phyloP scores from a whole-genome alignment of 2,888 invertebrate species.

The Bellardia pandia region DNA sequence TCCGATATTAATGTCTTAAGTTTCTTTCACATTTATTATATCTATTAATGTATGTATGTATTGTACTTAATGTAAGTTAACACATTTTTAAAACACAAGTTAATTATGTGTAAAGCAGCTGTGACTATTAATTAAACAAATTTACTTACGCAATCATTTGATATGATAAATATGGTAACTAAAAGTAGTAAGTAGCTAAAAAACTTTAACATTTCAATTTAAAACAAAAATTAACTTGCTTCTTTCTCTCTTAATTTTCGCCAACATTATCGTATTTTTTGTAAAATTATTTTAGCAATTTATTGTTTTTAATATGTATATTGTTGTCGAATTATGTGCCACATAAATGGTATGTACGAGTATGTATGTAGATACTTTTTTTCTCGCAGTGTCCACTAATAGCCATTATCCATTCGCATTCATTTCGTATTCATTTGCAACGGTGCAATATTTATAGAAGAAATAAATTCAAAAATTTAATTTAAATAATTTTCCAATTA shows the following conservation, averaged over 20 bases:
- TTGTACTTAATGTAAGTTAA: too few species aligned
- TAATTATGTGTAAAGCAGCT: too few species aligned
- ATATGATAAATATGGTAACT: too few species aligned
- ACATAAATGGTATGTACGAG: not conserved
- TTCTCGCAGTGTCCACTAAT: not conserved
- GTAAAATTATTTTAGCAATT: slow-evolving; percentile 3
- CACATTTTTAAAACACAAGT: too few species aligned
- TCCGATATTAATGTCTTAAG: too few species aligned
- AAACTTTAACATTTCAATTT: not conserved
- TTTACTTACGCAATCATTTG: too few species aligned
- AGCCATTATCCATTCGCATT: not conserved
- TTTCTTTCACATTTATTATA: too few species aligned
- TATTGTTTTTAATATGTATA: slow-evolving; percentile 7
- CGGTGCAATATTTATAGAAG: slow-evolving; percentile 37
- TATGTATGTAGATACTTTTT: not conserved
- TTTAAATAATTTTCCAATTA: slow-evolving; percentile 71
- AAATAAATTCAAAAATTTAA: slow-evolving; percentile 62
- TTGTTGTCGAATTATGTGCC: not conserved
- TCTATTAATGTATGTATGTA: too few species aligned
- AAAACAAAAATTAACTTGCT: not conserved
- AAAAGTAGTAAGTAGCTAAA: too few species aligned
- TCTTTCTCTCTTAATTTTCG: not conserved
- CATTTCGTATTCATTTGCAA: slow-evolving; percentile 26
- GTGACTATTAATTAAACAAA: too few species aligned
- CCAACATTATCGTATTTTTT: not conserved